Conservation (phyloP, 2,797 vertebrate species). For the Telmatherina bonti region DNA sequence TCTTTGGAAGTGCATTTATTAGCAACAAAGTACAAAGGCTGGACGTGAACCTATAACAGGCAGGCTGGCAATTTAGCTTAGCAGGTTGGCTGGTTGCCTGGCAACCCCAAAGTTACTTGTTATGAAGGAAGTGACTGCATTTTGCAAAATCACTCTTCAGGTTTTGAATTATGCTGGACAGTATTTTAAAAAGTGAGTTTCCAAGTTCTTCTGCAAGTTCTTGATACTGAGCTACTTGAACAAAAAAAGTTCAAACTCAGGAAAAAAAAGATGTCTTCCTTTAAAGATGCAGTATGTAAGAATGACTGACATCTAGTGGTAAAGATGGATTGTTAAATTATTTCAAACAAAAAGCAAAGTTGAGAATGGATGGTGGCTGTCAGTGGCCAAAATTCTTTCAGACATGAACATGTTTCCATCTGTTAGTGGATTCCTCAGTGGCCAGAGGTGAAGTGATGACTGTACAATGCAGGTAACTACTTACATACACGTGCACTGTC, state of each 20-base stretch:
- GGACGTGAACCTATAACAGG: neutral
- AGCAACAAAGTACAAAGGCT: neutral
- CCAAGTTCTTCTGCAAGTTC: neutral
- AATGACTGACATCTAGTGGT: no score
- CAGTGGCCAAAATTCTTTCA: no score
- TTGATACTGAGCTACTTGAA: neutral
- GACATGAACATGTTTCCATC: no score
- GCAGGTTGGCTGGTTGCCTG: neutral
- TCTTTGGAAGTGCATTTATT: neutral
- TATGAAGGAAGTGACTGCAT: neutral
- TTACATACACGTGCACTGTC: neutral
- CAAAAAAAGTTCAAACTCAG: neutral
- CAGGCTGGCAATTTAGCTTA: neutral
- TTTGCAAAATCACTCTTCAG: neutral
- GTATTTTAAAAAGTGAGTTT: conserved; percentile 4
- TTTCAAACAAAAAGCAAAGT: no score
- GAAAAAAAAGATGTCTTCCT: neutral
- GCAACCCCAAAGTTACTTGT: neutral
- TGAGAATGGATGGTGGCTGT: no score
- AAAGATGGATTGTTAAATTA: no score
- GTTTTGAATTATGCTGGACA: neutral
- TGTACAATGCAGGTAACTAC: no score
- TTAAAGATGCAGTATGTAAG: neutral
- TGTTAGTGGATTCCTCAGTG: neutral
- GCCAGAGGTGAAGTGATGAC: no score